Conservation (phyloP, 2,888 invertebrate species). For the Frankliniella fusca region DNA sequence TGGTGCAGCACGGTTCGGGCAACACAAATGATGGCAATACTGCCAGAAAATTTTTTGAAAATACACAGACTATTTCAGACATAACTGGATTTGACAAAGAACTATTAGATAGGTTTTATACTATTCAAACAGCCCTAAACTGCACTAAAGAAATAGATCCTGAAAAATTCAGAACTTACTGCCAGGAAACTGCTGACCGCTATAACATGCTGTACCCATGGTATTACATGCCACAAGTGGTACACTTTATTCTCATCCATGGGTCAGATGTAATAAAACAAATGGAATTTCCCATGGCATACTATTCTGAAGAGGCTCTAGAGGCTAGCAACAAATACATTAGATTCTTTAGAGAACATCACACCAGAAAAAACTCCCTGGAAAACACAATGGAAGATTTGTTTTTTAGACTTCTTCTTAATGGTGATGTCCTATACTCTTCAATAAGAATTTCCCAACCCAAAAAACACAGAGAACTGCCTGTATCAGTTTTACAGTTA, state of each 20-base stretch:
- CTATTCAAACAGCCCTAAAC: conserved; percentile 32
- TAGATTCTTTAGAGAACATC: not conserved
- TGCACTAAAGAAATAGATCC: conserved; percentile 28
- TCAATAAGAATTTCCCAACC: not conserved
- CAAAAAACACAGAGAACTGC: not conserved
- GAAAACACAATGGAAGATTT: not conserved
- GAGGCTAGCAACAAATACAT: not conserved
- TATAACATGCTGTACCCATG: not conserved
- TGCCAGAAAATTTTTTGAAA: conserved; percentile 42
- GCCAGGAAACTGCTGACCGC: not conserved
- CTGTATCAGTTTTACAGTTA: not conserved
- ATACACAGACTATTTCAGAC: conserved; percentile 41
- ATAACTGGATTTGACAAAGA: conserved; percentile 42
- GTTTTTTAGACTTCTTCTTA: not conserved
- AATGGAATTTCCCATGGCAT: not conserved
- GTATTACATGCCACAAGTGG: not conserved
- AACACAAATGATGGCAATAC: conserved; percentile 42
- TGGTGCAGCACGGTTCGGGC: conserved; percentile 42
- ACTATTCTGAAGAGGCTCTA: not conserved
- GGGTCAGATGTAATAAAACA: not conserved
- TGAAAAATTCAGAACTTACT: not conserved
- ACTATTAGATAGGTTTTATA: conserved; percentile 33
- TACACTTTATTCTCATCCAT: not conserved
- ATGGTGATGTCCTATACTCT: not conserved
- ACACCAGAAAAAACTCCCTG: not conserved